Evolutionary conservation across 2,797 vertebrate species (phyloP).

Genomic region (Urocyon cinereoargenteus): DNA sequence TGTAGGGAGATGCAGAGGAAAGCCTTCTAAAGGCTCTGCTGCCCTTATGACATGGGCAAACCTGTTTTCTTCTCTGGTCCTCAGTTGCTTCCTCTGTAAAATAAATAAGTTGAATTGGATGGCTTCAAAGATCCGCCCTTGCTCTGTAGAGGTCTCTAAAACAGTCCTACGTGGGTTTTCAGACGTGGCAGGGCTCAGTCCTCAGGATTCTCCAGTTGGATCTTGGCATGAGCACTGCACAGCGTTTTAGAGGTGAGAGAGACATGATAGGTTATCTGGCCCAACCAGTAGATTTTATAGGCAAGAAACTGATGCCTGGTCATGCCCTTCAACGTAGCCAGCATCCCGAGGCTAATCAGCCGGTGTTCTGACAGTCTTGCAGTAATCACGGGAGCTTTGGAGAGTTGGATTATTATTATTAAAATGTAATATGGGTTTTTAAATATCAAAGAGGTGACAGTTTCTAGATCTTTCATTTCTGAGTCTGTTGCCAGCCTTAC

Average conservation of each 20-base stretch:
- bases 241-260: not conserved
- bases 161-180: not conserved
- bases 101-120: not conserved
- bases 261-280: not conserved
- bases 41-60: not conserved
- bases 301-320: not conserved
- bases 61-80: not conserved
- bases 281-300: not conserved
- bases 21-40: not conserved
- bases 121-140: not conserved
- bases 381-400: not conserved
- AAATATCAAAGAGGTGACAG: conserved; percentile 30
- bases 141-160: not conserved
- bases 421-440: not conserved
- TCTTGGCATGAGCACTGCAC: not conserved
- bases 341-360: not conserved
- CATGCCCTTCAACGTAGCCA: not conserved
- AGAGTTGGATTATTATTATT: not conserved
- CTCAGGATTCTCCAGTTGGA: not conserved
- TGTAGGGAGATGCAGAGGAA: not conserved
- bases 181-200: not conserved
- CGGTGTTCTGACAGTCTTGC: not conserved
- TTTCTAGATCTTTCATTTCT: conserved; percentile 54
- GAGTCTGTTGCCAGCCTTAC: conserved; percentile 11
- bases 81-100: conserved; percentile 17